Conservation (phyloP, 2,888 invertebrate species). For the Blastobasis adustella region DNA sequence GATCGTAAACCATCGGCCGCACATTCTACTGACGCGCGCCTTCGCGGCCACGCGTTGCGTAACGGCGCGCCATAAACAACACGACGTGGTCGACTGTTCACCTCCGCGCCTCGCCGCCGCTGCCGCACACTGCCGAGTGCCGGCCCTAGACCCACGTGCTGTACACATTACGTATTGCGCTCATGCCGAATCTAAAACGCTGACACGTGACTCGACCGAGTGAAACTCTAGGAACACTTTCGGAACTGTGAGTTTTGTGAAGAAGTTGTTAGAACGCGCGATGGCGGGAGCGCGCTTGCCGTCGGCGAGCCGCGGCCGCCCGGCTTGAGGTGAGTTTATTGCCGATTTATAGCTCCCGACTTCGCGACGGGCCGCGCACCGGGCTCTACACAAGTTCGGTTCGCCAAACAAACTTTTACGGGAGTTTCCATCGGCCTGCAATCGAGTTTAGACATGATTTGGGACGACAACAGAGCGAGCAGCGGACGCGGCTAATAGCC, state of each 20-base stretch:
- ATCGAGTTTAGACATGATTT: constrained; percentile 33
- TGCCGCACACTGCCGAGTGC: constrained; percentile 19
- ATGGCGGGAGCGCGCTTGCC: constrained; percentile 64
- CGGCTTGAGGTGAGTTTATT: constrained; percentile 72
- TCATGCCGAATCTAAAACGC: constrained; percentile 66
- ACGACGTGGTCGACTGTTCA: constrained; percentile 41
- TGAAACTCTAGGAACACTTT: constrained; percentile 55
- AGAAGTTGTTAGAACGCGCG: constrained; percentile 56
- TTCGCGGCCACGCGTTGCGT: constrained; percentile 74
- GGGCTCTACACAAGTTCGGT: constrained; percentile 47
- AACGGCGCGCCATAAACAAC: constrained; percentile 71
- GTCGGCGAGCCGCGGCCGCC: constrained; percentile 62
- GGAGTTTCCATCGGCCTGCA: constrained; percentile 34
- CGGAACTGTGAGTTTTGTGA: constrained; percentile 68
- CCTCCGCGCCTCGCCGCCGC: constrained; percentile 45
- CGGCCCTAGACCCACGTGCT: constrained; percentile 61
- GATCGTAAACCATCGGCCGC: constrained; percentile 74
- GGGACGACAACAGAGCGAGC: constrained; percentile 19
- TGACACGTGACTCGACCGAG: constrained; percentile 68
- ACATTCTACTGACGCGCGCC: constrained; percentile 74
- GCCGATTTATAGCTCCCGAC: constrained; percentile 65
- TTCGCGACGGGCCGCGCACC: constrained; percentile 40
- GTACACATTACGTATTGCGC: constrained; percentile 63
- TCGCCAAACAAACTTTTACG: constrained; percentile 57
- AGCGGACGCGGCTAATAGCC: constrained; percentile 30